Evolutionary conservation across 2,888 invertebrate genomes (phyloP).

Genomic region (Autographa gamma): DNA sequence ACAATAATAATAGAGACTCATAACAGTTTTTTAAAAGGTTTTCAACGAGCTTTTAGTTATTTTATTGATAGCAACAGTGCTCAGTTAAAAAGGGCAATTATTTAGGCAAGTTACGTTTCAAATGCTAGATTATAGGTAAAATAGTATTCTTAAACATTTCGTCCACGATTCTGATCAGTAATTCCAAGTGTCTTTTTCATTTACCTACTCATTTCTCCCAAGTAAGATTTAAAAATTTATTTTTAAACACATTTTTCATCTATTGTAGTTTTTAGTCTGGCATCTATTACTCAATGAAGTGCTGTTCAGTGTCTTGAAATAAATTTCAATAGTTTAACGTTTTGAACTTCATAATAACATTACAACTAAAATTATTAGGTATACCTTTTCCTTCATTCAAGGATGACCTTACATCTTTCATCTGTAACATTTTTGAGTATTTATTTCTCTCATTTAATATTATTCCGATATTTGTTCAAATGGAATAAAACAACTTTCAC

Average conservation of each 20-base stretch:
- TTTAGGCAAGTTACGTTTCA: conserved; percentile 49
- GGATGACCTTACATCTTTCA: background rate
- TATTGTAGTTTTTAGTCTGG: background rate
- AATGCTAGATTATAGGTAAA: conserved; percentile 5
- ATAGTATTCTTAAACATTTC: background rate
- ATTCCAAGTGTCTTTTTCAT: conserved; percentile 1
- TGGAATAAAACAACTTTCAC: background rate
- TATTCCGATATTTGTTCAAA: background rate
- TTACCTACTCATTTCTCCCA: background rate
- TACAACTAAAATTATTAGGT: background rate
- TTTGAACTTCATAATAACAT: conserved; percentile 1
- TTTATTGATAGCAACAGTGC: conserved; percentile 12
- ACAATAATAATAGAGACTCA: background rate
- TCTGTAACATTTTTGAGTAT: background rate
- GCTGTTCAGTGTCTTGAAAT: background rate
- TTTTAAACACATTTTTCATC: background rate
- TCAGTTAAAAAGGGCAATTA: conserved; percentile 20
- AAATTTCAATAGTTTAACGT: background rate
- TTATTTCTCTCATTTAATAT: background rate
- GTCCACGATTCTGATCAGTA: background rate
- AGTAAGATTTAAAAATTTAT: background rate
- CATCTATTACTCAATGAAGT: too few relatives aligned
- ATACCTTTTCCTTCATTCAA: background rate
- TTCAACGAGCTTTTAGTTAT: background rate
- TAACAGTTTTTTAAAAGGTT: background rate